A percentile compares a stretch with the other conserved stretches of the same genome.
Evolutionary conservation across 64 coral and sea anemone genomes (phyloP).

Genomic region (Porites lutea): DNA sequence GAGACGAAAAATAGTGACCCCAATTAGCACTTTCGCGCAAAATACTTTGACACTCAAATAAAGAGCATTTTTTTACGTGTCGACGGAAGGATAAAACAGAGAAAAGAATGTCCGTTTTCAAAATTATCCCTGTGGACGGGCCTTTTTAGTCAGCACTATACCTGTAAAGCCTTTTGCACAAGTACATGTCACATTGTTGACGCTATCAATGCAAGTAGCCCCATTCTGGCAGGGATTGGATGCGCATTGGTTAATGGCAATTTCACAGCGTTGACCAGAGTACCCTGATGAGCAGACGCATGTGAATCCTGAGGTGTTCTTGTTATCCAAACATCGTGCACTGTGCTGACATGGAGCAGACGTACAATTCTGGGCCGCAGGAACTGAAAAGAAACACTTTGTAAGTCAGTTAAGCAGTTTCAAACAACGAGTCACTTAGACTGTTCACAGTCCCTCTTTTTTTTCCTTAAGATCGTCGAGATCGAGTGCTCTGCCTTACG

Average conservation of each 20-base stretch:
- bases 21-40: too few species aligned
- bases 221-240: background rate
- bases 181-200: background rate
- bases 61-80: too few species aligned
- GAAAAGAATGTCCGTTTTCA: too few species aligned
- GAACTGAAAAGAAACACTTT: background rate
- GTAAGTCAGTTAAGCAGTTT: too few species aligned
- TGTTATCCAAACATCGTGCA: background rate
- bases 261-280: background rate
- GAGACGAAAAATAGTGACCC: too few species aligned
- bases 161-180: background rate
- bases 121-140: background rate
- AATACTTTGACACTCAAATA: too few species aligned
- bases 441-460: too few species aligned
- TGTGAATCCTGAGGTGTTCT: background rate
- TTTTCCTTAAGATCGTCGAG: too few species aligned
- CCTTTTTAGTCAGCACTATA: background rate
- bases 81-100: too few species aligned
- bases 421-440: too few species aligned
- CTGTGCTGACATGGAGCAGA: constrained; percentile 1
- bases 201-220: background rate
- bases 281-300: background rate
- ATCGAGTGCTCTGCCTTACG: too few species aligned
- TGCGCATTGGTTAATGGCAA: too few species aligned
- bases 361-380: background rate